Evolutionary conservation across 2,888 invertebrate genomes (phyloP), one percentile per base, ranked within the genome.

Genomic region (Lysandra bellargus): DNA sequence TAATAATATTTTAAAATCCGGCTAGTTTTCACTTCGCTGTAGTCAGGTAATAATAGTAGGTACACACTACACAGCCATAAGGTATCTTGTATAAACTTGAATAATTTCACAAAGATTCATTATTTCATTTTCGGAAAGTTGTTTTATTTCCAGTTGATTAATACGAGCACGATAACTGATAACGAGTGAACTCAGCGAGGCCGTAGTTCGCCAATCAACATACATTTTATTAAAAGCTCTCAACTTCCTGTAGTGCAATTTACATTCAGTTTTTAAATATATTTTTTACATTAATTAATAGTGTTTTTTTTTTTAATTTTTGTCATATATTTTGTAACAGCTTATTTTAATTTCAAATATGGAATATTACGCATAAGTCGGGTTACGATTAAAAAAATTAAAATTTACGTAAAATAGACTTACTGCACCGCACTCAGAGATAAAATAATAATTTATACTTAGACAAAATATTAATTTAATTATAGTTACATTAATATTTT

Each of bases 161-260:
- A 64, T 64, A 64, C 30, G 64, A 30, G n/a, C 30, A 23, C 64
- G 30, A 30, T 64, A 23, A 12, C 64, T 7, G 30, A 30, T 64
- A 64, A 64, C 64, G 64, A 30, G 64, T 30, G 64, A 30, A 64
- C 23, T 12, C 30, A 6, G 30, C 64, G 30, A 64, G 64, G 64
- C 30, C 9, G 64, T 64, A 64, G 64, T 64, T 64, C 64, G 30
- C 64, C 64, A 64, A 64, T 64, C 64, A 64, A 23, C 64, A 64
- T 64, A 64, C 23, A 12, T 64, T 61, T 23, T 69, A 69, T 69
- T 69, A 69, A 69, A 37, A 69, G 33, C 69, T 64, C 14, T 30
- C 64, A 64, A 64, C 64, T 30, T 30, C 64, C 4, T 37, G 69
- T 69, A 37, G 69, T 69, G 33, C 14, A 33, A 69, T 69, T 37